Conservation (phyloP, 2,113 vertebrate genomes). For the Eulemur rufifrons region DNA sequence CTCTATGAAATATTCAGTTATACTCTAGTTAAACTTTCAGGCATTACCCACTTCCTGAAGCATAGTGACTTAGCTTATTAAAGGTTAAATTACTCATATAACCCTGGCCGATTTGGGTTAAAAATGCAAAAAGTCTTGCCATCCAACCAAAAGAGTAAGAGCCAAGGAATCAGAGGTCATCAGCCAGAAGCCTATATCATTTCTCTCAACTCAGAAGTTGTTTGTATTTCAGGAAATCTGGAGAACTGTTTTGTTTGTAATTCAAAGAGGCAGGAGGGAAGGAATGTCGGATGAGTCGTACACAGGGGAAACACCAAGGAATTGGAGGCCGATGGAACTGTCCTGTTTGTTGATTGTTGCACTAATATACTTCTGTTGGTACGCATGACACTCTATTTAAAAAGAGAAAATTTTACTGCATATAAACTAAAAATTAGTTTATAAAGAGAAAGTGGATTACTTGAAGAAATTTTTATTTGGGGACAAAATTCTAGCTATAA, state of each 20-base stretch:
- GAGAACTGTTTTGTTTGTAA: background rate
- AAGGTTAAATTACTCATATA: slow-evolving; percentile 13
- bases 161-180: slow-evolving; percentile 4
- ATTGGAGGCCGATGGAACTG: background rate
- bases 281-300: background rate
- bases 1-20: slow-evolving; percentile 47
- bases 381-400: background rate
- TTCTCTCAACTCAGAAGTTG: slow-evolving; percentile 26
- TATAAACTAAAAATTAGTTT: background rate
- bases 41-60: slow-evolving; percentile 19
- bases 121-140: slow-evolving; percentile 35
- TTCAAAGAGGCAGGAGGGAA: background rate
- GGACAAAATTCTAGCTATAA: background rate
- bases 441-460: background rate
- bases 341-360: background rate
- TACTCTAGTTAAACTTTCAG: background rate
- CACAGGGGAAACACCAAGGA: background rate
- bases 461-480: background rate
- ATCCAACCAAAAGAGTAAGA: slow-evolving; percentile 25
- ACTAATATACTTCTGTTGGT: background rate
- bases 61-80: background rate
- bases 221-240: background rate
- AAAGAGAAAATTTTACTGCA: background rate
- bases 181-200: background rate
- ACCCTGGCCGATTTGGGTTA: background rate